phyloP scores from a whole-genome alignment of 2,888 invertebrate species.

The Caenorhabditis virilis region DNA sequence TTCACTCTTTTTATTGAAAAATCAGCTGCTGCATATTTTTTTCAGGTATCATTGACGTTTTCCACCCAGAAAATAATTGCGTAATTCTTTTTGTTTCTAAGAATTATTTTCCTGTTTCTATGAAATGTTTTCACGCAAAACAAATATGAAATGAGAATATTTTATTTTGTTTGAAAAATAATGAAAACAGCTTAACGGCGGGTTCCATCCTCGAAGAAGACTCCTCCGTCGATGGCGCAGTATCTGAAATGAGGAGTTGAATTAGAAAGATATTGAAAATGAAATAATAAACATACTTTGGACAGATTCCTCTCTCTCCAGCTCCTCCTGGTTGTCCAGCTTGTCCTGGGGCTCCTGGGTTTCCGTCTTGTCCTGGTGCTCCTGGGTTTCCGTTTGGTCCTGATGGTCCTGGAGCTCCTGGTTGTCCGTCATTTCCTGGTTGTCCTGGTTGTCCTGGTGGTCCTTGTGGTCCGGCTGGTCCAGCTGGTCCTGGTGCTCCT shows the following conservation, averaged over 20 bases:
- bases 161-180: conserved; percentile 10
- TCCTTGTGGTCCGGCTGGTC: conserved; percentile 41
- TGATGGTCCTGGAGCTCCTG: conserved; percentile 44
- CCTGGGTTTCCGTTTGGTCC: conserved; percentile 49
- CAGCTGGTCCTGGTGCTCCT: conserved; percentile 44
- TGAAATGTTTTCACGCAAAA: background rate
- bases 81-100: background rate
- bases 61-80: background rate
- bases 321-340: conserved; percentile 47
- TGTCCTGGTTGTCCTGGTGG: conserved; percentile 42
- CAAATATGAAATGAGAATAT: conserved; percentile 6
- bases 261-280: conserved; percentile 6
- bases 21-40: background rate
- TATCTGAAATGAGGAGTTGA: background rate
- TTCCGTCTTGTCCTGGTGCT: conserved; percentile 43
- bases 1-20: too few relatives aligned
- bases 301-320: conserved; percentile 50
- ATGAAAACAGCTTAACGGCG: conserved; percentile 17
- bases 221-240: conserved; percentile 10
- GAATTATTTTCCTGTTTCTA: background rate
- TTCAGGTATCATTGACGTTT: background rate
- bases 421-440: conserved; percentile 37
- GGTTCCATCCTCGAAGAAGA: conserved; percentile 11
- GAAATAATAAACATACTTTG: conserved; percentile 27
- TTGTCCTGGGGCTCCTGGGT: conserved; percentile 46